phyloP scores from a whole-genome alignment of 2,888 invertebrate genomes.

The Tachina grossa region DNA sequence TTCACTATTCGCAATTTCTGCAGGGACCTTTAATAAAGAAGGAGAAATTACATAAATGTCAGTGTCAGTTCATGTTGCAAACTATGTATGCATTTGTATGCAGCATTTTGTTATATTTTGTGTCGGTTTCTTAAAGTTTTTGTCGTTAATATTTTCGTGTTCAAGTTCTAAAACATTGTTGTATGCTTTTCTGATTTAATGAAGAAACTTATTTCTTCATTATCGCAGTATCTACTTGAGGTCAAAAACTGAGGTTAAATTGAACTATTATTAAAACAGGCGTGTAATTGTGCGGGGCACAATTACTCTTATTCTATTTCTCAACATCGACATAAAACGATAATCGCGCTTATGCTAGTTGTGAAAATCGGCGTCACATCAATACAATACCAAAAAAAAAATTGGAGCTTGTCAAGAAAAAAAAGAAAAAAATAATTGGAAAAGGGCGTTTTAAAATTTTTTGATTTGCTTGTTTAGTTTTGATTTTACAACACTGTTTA shows the following conservation, averaged over 20 bases:
- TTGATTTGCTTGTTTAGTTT: too few relatives aligned
- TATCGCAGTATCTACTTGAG: slow-evolving; percentile 42
- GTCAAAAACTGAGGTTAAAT: slow-evolving; percentile 43
- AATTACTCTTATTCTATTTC: too few relatives aligned
- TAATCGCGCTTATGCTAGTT: too few relatives aligned
- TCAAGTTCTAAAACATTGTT: not conserved
- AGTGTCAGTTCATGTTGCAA: slow-evolving; percentile 58
- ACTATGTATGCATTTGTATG: not conserved
- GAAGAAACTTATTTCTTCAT: slow-evolving; percentile 43
- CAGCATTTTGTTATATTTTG: not conserved
- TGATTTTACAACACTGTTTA: too few relatives aligned
- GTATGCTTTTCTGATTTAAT: slow-evolving; percentile 7
- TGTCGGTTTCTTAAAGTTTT: not conserved
- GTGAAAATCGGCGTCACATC: too few relatives aligned
- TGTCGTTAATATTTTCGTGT: not conserved
- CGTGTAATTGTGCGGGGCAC: not conserved
- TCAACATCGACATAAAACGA: too few relatives aligned
- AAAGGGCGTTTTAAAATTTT: too few relatives aligned
- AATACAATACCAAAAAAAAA: too few relatives aligned
- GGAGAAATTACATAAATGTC: slow-evolving; percentile 57
- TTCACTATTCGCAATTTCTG: too few relatives aligned
- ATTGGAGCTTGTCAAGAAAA: too few relatives aligned
- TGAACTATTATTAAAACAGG: not conserved
- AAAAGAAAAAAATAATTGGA: too few relatives aligned
- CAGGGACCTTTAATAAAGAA: slow-evolving; percentile 45